A percentile compares a stretch with the other conserved stretches of the same genome.
Evolutionary conservation across 2,113 vertebrate species (phyloP).

Genomic region (Platanista minor): DNA sequence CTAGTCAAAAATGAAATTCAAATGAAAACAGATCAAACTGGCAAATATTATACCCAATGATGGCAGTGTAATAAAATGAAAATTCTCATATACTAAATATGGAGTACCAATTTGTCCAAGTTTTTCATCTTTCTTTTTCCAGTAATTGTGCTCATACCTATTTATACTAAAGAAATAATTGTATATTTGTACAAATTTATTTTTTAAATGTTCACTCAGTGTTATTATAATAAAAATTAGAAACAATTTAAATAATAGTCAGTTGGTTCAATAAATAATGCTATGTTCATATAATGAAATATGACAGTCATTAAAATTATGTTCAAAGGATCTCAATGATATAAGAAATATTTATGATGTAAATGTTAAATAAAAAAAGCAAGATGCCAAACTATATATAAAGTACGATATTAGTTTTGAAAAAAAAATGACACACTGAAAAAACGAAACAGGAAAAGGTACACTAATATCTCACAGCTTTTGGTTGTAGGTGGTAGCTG

Average conservation of each 20-base stretch:
- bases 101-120: neutral
- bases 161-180: constrained; percentile 19
- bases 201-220: neutral
- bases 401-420: constrained; percentile 14
- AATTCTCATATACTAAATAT: neutral
- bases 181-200: constrained; percentile 10
- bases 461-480: neutral
- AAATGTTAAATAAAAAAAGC: neutral
- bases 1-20: neutral
- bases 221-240: constrained; percentile 7
- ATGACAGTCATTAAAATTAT: neutral
- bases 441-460: neutral
- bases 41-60: neutral
- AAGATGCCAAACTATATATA: neutral
- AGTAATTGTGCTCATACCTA: neutral
- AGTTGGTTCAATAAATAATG: neutral
- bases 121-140: neutral
- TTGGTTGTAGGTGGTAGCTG: constrained; percentile 6
- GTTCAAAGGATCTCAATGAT: neutral
- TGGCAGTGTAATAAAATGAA: neutral
- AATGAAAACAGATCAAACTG: neutral
- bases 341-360: neutral
- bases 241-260: constrained; percentile 4
- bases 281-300: neutral
- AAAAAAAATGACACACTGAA: neutral